Evolutionary conservation across 2,113 vertebrate species (phyloP), one percentile per base, ranked within the genome.

Genomic region (Sebastes schlegelii): DNA sequence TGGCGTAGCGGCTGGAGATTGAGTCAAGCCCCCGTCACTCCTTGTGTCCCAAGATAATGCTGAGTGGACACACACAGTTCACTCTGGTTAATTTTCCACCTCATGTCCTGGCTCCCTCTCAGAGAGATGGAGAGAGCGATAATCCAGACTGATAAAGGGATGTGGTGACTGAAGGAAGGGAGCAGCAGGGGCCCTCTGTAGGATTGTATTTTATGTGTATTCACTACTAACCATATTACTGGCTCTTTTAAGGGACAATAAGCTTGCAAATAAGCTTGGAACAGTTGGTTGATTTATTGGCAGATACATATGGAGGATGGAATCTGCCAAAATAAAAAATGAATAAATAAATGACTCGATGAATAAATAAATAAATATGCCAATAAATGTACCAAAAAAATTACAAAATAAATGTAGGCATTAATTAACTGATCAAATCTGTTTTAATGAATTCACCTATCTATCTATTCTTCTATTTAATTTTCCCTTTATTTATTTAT

Each of bases 51-150:
- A 54, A 63, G 86, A 86, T 92, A 89, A 90, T 82, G 79, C 64
- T 79, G 78, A 89, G 88, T 86, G 88, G 86, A 89, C 86, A 86
- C 87, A 78, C 48, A 78, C 48, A 69, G 84, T 82, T 89, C 71
- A 57, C 58, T 81, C 69, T 16, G 86, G 89, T 92, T 89, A 79
- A 92, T 93, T 92, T 93, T 92, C 90, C 87, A 89, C 86, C 63
- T 91, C 84, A 82, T 84, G 89, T 74, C 73, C 86, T 64, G 63
- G 72, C 81, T 86, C 46, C 60, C 61, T 76, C 72, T 65, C 58
- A 60, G 61, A 84, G 48, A 80, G 85, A 88, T 78, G 40, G 43
- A 70, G 2, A 55, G 48, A 81, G 40, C 16, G 70, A 86, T 90
- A 77, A 78, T 64, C 65, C 60, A 65, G 65, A 45, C 57, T 55